phyloP scores from a whole-genome alignment of 2,113 vertebrate species.

The Euleptes europaea region DNA sequence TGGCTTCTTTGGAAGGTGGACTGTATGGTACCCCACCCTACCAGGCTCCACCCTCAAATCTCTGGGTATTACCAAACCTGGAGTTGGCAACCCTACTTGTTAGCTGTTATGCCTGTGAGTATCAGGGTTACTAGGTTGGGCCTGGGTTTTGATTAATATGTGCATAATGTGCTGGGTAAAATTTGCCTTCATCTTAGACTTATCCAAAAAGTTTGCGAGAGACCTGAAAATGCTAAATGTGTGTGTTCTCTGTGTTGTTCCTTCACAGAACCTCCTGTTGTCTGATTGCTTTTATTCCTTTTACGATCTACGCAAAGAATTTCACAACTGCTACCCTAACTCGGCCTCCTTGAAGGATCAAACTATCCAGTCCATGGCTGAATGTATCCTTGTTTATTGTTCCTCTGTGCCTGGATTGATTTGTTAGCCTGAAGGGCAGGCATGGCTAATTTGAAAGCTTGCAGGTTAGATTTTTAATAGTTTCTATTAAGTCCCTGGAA shows the following conservation, averaged over 20 bases:
- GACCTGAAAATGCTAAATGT: not conserved
- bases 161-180: not conserved
- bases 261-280: conserved; percentile 86
- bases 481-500: too few species aligned
- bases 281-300: conserved; percentile 94
- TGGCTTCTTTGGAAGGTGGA: too few species aligned
- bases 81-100: too few species aligned
- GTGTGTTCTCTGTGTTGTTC: conserved; percentile 7
- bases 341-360: conserved; percentile 80
- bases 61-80: too few species aligned
- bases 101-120: too few species aligned
- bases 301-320: conserved; percentile 90
- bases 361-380: conserved; percentile 86
- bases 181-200: not conserved
- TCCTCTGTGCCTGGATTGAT: not conserved
- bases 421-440: not conserved
- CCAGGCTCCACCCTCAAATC: too few species aligned
- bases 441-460: not conserved
- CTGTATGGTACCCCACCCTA: too few species aligned
- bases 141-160: not conserved
- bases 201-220: not conserved
- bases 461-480: not conserved
- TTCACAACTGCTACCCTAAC: conserved; percentile 85
- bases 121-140: too few species aligned
- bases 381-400: conserved; percentile 84